Evolutionary conservation across 1,140 invertebrate species (phyloP), one percentile per base, ranked within the genome.

Genomic region (Pteromalus puparum): DNA sequence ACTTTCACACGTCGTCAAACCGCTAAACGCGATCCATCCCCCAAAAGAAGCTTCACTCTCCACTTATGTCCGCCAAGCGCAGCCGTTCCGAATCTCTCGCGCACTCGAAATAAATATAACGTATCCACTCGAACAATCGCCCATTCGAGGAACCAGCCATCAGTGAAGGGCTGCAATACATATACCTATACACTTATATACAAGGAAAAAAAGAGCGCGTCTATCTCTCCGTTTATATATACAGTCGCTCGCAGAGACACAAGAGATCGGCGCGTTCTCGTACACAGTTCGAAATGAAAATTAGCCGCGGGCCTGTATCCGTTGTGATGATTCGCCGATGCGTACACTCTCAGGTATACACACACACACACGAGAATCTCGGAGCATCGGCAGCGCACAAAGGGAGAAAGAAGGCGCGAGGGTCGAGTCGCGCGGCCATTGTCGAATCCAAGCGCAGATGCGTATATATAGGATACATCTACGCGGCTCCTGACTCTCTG

Each of bases 401-500:
- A 61, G 38, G 38, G 65, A 70, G 21, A 34, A 42, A 79, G 67
- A 68, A 18, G 5, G 78, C 24, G 65, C 61, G 61, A 42, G 30
- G 53, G 53, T 53, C 48, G 30, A n/a, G 18, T 9, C 24, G 26
- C 38, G 48, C 78, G 48, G 84, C 73, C 84, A 81, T 85, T 82
- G 70, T 75, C 28, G 12, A 21, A 76, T 81, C 61, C 18, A 65
- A 18, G 70, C 13, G 42, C 83, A 84, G 82, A 84, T 84, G 83
- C 34, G 61, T 46, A 3, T 5, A 5, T 34, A 34, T 42, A 42
- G 6, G 6, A 42, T 42, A 42, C 38, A 12, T 42, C 38, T 42
- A 42, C 38, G 15, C 42, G 13, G 30, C 77, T 85, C 72, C 89
- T 92, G 91, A 92, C 92, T 92, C 88, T 83, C 83, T 91, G 91